Conservation (phyloP, 2,113 vertebrate species). For the Miniopterus natalensis region DNA sequence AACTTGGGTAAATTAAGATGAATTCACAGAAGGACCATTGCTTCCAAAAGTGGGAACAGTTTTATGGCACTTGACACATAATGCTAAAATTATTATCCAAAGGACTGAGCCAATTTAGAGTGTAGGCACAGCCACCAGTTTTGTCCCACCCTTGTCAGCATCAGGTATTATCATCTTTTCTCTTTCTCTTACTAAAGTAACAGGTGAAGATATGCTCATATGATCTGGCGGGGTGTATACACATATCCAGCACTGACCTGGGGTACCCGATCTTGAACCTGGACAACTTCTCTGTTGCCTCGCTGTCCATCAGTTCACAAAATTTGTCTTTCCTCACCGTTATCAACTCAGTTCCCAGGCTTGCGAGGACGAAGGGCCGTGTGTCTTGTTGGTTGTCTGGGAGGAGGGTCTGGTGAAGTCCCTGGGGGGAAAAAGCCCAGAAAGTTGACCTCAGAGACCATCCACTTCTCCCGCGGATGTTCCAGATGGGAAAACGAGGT, state of each 20-base stretch:
- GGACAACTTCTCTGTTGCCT: slow-evolving; percentile 69
- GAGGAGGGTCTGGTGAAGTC: slow-evolving; percentile 76
- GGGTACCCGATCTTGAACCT: slow-evolving; percentile 69
- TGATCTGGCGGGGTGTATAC: neutral
- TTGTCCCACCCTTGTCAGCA: neutral
- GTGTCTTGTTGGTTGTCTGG: slow-evolving; percentile 67
- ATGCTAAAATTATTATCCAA: slow-evolving; percentile 50
- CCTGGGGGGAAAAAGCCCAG: slow-evolving; percentile 71
- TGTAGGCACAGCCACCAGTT: neutral
- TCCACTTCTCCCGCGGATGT: neutral
- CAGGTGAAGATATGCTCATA: neutral
- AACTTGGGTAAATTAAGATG: slow-evolving; percentile 51
- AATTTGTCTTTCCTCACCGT: slow-evolving; percentile 80
- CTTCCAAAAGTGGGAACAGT: neutral
- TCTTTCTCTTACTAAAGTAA: slow-evolving; percentile 34
- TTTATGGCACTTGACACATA: slow-evolving; percentile 27
- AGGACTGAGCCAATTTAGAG: neutral
- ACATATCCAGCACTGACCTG: slow-evolving; percentile 77
- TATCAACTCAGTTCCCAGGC: slow-evolving; percentile 81
- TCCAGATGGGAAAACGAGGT: neutral
- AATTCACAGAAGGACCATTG: neutral
- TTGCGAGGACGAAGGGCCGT: slow-evolving; percentile 78
- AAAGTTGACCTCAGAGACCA: neutral
- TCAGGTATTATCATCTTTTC: neutral
- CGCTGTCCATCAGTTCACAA: slow-evolving; percentile 66